These are phyloP conservation scores for Threskiornis aethiopicus DNA, from an alignment of 2,797 vertebrate species.

Conservation along the genomic window DNA sequence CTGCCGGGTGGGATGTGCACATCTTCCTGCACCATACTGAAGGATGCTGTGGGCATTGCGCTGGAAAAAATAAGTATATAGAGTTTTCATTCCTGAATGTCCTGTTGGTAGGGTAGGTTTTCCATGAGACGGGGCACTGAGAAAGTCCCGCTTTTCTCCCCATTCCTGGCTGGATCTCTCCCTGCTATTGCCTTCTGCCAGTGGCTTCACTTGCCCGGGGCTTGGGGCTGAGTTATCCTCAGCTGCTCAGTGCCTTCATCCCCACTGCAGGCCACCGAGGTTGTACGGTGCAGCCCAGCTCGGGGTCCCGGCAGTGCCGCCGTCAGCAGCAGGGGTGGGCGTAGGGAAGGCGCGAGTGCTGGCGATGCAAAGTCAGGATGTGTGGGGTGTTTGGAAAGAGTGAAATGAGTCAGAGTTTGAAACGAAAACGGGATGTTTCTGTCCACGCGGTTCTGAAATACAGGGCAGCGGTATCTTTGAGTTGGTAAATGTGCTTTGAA, in stretches of 20 bases:
- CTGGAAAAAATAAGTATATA: neutral
- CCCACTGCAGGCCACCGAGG: rapidly evolving
- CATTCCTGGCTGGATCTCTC: neutral
- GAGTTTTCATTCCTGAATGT: neutral
- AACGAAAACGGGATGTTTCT: neutral
- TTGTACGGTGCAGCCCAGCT: neutral
- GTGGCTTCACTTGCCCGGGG: neutral
- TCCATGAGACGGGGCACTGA: neutral
- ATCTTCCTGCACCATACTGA: neutral
- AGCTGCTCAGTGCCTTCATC: neutral
- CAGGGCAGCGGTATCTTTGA: rapidly evolving
- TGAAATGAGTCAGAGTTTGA: neutral
- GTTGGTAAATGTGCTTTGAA: neutral
- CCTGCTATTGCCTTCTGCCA: neutral
- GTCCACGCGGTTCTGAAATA: neutral
- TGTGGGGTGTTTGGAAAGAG: neutral
- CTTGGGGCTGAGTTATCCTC: neutral
- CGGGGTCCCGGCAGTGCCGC: rapidly evolving
- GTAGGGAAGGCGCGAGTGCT: rapidly evolving
- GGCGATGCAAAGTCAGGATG: neutral
- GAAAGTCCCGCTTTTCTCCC: neutral
- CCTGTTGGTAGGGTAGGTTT: neutral
- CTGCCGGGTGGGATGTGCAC: rapidly evolving
- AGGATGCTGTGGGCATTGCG: neutral
- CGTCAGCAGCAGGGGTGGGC: rapidly evolving